Base-by-base conservation (phyloP, 2,113 vertebrate genomes). In the Podocnemis expansa region DNA sequence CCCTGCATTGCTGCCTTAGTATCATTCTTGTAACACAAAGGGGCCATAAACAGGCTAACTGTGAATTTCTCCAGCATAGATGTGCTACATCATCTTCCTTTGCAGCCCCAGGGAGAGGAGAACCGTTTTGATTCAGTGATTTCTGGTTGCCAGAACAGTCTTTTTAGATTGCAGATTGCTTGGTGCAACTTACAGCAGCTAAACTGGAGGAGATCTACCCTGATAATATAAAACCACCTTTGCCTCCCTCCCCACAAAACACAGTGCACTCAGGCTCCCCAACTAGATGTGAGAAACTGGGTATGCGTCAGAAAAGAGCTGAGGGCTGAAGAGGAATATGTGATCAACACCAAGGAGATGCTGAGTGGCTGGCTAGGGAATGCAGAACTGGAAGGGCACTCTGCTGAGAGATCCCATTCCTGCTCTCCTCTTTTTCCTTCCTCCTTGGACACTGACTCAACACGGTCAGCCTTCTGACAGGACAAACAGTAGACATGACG, bases 391-490 rank as follows among this genome's bases (percentile, higher is more conserved):
- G 19, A 2, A 10, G 7, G 55, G 27, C 4, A 0, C 0, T 10
- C 49, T 27, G 81, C 60, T 51, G 52, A 8, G n/a, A 34, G 49
- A 1, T 75, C 2, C 3, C 63, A 14, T 38, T 73, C 92, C 47
- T 47, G 38, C 92, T 38, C 12, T 11, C 3, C 75, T 81, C 88
- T 79, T 70, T 55, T 10, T 86, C 93, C 94, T 93, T 93, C 94
- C 95, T 92, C 85, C 83, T 73, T 5, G 80, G 19, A 22, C 75
- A 2, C 87, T 90, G 95, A 94, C 89, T 96, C 93, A 95, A 95
- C 88, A 88, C n/a, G 14, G 34, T 10, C 60, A 78, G 67, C 45
- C 17, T 82, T 85, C 43, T 27, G 88, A 45, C 47, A 5, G 51
- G 76, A 22, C 45, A 80, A 38, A 96, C 83, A 96, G 95, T 34